Evolutionary conservation across 2,113 vertebrate species (phyloP), one percentile per base, ranked within the genome.

Genomic region (Macrotus californicus): DNA sequence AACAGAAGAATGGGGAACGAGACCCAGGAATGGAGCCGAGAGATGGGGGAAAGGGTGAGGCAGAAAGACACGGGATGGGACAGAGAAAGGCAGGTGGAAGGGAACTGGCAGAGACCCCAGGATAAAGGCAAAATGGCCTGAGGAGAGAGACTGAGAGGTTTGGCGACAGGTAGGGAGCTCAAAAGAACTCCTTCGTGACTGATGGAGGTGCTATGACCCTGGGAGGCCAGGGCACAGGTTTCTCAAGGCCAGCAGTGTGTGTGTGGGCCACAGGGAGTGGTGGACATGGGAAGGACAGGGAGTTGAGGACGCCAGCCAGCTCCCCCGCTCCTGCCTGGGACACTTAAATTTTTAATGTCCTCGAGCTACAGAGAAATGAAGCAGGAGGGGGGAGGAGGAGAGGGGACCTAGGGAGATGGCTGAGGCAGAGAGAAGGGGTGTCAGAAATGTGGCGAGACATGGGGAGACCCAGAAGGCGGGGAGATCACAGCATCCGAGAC

Each of bases 261-360:
- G 61, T 36, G 82, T 59, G 61, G 59, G 54, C 39, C 43, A n/a
- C 64, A 22, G 61, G 39, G 54, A 87, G 61, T 26, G n/a, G 52
- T 21, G 79, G 43, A 43, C 76, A 36, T 1, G 0, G 48, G 31
- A 91, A 75, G 56, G 50, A 94, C 89, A 86, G 50, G 72, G 92
- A 80, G 93, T 31, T 31, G 21, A 8, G 46, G 81, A 66, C 0
- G 1, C 39, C 1, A 31, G 75, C 92, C 73, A 59, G 85, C 94
- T 96, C 93, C 93, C 41, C 94, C 29, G 3, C 92, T 75, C 48
- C 75, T 9, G 21, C 95, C 85, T 10, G 66, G 87, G 93, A 95
- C 1, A 6, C 93, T 94, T 97, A 96, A 96, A 97, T 97, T 96
- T 97, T 97, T 97, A 97, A 97, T 97, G 96, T 94, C 94, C 89